Base-by-base conservation (phyloP, 37 sponge, comb jelly and placozoan species). In the Corticium candelabrum region DNA sequence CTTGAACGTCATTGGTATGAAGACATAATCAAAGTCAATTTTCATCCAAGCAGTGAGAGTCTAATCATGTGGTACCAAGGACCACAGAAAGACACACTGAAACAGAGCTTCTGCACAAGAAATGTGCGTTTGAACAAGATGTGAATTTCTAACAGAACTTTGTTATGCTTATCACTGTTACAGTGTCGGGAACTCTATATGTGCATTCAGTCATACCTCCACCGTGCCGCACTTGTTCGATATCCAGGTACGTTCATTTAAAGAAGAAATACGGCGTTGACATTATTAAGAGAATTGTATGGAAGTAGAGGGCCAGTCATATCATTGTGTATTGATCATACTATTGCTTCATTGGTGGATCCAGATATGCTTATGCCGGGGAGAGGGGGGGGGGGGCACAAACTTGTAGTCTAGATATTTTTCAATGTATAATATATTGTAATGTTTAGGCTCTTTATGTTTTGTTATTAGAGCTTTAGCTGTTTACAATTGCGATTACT, bases 1-100 rank as follows among this genome's bases (percentile, higher is more conserved):
- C 15, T 50, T 11, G 62, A 50, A 27, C 62, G 62, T 50, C 21
- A 50, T 50, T 50, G 62, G 62, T 70, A 70, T 34, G 73, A 70
- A 32, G 21, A 70, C 73, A 34, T 70, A 7, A 15, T 70, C 31
- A 4, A 15, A 29, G 73, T 15, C 36, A 70, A 70, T 32, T 70
- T 29, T 15, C 73, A 70, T 70, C 73, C 73, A 4, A 70, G 21
- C 33, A 30, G 31, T 29, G 7, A 15, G 5, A 5, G 5, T 5
- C 73, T 70, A 5, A 15, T 4, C 73, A 70, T 70, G 73, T 70
- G 73, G 73, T 4, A 29, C 5, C 73, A 32, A 70, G 36, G 21
- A 34, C 21, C 21, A 21, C 15, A 50, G 15, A 50, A 50, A 27
- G 62, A 50, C 21, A 50, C 62, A 21, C 11, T 50, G 21, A 11